Evolutionary conservation across 2,888 invertebrate species (phyloP), one percentile per base, ranked within the genome.

Genomic region (Drosophila stalkeri): DNA sequence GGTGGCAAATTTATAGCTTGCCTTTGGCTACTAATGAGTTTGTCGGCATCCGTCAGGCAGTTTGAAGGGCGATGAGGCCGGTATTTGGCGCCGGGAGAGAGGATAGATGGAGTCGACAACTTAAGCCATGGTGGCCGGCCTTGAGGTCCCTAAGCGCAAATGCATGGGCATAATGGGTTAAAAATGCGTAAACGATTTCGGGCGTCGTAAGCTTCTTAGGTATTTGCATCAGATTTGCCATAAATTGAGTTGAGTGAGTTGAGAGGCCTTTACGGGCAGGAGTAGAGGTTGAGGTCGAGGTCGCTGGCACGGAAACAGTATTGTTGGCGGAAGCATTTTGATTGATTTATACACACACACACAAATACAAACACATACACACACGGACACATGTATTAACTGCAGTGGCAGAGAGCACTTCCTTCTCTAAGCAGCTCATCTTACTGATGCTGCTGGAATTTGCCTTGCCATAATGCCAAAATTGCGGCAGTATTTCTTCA

Each of bases 141-240:
- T 69, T 69, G 68, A 74, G 57, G 57, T 55, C 44, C 57, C 62
- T 31, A 14, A 14, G 18, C 37, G 51, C 23, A 64, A 46, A 12
- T 47, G 55, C 23, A 16, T 20, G 12, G 18, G 27, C 67, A 51
- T 86, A 86, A 88, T 86, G 89, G 86, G 86, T 86, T 86, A 86
- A 86, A 86, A 86, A 86, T 86, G 84, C 86, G 84, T 88, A 84
- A 86, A 79, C 76, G 82, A 68, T 88, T 86, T 81, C 72, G 89
- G 82, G 89, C 82, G 82, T 80, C 64, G 82, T 89, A 86, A 86
- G 86, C 89, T 83, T 79, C 86, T 89, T 88, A 86, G 86, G 84
- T 75, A 88, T 82, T 86, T 73, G 76, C 86, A 86, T 80, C 81
- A 81, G 81, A 87, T 84, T 84, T 72, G 52, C 87, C 87, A 84